These are phyloP conservation scores for Mylabris phalerata DNA, from an alignment of 1,140 invertebrate genomes.

Conservation along the genomic window DNA sequence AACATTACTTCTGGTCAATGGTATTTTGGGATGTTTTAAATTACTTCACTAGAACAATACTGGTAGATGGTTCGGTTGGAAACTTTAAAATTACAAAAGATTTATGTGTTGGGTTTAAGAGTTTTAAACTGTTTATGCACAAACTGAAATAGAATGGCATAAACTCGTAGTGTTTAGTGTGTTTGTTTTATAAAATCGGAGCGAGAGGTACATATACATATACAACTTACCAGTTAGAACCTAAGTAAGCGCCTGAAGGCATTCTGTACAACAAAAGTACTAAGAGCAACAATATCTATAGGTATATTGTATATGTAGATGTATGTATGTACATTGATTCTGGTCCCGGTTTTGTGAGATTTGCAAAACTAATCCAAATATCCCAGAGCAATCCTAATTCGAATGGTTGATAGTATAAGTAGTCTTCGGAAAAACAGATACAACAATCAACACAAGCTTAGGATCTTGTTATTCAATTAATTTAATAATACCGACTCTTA, in stretches of 20 bases:
- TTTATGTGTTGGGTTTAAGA: not conserved
- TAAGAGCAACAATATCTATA: slow-evolving; percentile 29
- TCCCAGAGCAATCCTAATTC: slow-evolving; percentile 29
- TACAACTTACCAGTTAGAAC: slow-evolving; percentile 19
- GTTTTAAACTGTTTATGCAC: slow-evolving; percentile 4
- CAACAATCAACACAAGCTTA: too few relatives aligned
- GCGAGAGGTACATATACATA: not conserved
- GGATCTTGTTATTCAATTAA: too few relatives aligned
- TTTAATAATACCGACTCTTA: too few relatives aligned
- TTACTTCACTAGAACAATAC: too few relatives aligned
- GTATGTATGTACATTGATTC: slow-evolving; percentile 19
- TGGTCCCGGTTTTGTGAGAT: slow-evolving; percentile 27
- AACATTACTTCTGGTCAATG: slow-evolving; percentile 25
- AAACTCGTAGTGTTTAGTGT: slow-evolving; percentile 24
- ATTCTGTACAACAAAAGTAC: not conserved
- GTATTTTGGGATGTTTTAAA: too few relatives aligned
- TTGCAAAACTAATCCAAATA: slow-evolving; percentile 27
- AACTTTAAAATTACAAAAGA: too few relatives aligned
- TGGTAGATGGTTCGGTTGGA: too few relatives aligned
- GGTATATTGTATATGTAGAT: too few relatives aligned
- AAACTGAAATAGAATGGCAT: not conserved
- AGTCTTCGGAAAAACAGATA: not conserved
- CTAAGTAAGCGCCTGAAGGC: slow-evolving; percentile 31
- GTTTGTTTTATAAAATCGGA: slow-evolving; percentile 22
- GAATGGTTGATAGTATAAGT: slow-evolving; percentile 17